Evolutionary conservation across 2,113 vertebrate genomes (phyloP), one percentile per base, ranked within the genome.

Genomic region (Haemorhous mexicanus): DNA sequence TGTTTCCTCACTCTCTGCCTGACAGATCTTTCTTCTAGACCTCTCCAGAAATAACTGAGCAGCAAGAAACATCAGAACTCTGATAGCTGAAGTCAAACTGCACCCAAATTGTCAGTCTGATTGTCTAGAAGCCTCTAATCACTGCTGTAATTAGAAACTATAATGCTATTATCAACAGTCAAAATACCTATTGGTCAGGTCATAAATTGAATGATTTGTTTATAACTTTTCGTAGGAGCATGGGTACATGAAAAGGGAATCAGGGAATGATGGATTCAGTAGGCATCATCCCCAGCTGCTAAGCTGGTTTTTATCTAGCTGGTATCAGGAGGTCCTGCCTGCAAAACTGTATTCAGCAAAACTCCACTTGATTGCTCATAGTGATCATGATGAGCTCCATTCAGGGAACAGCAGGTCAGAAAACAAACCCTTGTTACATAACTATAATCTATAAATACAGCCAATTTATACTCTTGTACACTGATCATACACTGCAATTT

Each of bases 321-420:
- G 32, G 17, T 77, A 89, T 50, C 75, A 75, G 81, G 78, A 94
- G 67, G 85, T 94, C 78, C 77, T 91, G 67, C 93, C 95, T 88
- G 84, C 80, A 92, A 68, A 92, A 26, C 47, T 19, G 0, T 44
- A 92, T 59, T 91, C 81, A 87, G 78, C 89, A 83, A 68, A 97
- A 85, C 74, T 84, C 61, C 72, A 41, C 67, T 89, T 92, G 59
- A 94, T 84, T 91, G 75, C n/a, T 3, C 61, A 87, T 7, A 91
- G 35, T 67, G 84, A 94, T 85, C 68, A 52, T 89, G 84, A 97
- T 75, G 93, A 93, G 73, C 78, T 81, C 79, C 73, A 89, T 89
- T 96, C 43, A 94, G 52, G 21, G 64, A 96, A 83, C n/a, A 83
- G 49, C 27, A 13, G 70, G 75, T 86, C 84, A 86, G 67, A 78